Base-by-base conservation (phyloP, 2,888 invertebrate genomes). In the Drosophila nigricruria region DNA sequence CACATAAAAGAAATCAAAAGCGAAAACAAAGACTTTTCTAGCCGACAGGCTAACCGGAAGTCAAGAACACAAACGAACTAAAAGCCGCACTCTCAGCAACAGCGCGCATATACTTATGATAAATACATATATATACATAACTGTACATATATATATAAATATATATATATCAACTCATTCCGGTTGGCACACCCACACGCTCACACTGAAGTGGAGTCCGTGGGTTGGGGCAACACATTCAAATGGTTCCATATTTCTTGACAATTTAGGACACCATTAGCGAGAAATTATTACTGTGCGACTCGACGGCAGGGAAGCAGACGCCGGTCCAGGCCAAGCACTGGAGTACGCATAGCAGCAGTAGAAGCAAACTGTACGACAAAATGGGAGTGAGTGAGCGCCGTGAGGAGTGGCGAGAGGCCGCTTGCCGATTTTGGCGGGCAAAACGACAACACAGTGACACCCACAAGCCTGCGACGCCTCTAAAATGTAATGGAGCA, bases 231-330 rank as follows among this genome's bases (percentile, higher is more conserved):
- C 40, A 57, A 60, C 75, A 81, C 89, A 87, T 87, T 87, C 86
- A 87, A 87, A 87, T 87, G 89, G 86, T 88, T 88, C 89, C 87
- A 89, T 88, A 88, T 90, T 89, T 89, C 89, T 81, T 81, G 77
- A 82, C 90, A 90, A 89, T 90, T 86, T 90, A 90, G 90, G 84
- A 89, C 89, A 89, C 89, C 89, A 89, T 89, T 89, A 89, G 86
- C 88, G 90, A 82, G 79, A 89, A 90, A 90, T 88, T 89, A 89
- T 89, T 88, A 88, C 83, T 79, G 69, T 77, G 79, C 78, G 73
- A 67, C 77, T 59, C 67, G 62, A 67, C 54, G 74, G 20, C 12
- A 52, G 40, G 36, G 38, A 27, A 30, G 27, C 59, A 38, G 58
- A 25, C 30, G 61, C 50, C 23, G 34, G 54, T 53, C 36, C 38